Evolutionary conservation across 2,888 invertebrate species (phyloP), one percentile per base, ranked within the genome.

Genomic region (Pimpla rufipes): DNA sequence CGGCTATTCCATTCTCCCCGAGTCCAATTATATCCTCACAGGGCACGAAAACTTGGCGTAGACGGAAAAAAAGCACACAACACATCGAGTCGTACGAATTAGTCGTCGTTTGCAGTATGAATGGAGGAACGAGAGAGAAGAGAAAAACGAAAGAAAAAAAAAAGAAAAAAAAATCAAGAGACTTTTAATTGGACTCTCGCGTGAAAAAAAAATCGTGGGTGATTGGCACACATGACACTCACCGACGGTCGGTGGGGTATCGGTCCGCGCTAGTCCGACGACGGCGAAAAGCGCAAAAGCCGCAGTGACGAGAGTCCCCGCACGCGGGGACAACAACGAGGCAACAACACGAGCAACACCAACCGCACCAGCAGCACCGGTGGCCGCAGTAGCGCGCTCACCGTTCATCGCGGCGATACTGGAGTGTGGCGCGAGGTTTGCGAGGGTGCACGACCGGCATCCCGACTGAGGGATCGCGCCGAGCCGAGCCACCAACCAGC

Each of bases 371-470:
- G 80, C 66, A 79, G 73, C 55, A 77, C 70, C 64, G 67, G 83
- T 67, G 75, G 68, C 66, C 37, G 79, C 87, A 21, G 81, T 88
- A 86, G 87, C 87, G 78, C 83, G 88, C 89, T 91, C 90, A 90
- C 90, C 88, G 89, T 90, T 88, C 91, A 91, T 91, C 91, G 88
- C 90, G 89, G 86, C 85, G 83, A 84, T 75, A 89, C 84, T 89
- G 87, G 85, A 88, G 88, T 85, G 84, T 76, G 77, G 87, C 91
- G 89, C 90, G 90, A 90, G 88, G 88, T 88, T 91, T 88, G 89
- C 90, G 90, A 90, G 88, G 88, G 88, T 91, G 88, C 92, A 90
- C 90, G 91, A 90, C 90, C 93, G 92, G 92, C 93, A 93, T 93
- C 92, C 91, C 93, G 93, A 93, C 93, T 93, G 91, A 91, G 89